These are phyloP conservation scores for Ceuthmochares aereus DNA, from an alignment of 2,113 vertebrate genomes.

Conservation along the genomic window DNA sequence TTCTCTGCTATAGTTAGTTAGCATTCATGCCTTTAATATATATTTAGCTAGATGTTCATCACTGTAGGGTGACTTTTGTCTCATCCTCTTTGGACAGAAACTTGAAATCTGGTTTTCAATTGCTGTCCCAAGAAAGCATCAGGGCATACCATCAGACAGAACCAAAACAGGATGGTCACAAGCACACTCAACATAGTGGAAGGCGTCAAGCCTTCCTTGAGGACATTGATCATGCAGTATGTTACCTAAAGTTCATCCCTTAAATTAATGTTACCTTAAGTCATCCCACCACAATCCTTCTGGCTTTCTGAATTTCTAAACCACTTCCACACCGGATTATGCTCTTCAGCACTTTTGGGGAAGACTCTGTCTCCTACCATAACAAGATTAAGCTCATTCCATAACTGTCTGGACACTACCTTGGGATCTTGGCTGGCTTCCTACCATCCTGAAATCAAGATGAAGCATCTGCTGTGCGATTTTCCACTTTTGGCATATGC, in stretches of 20 bases:
- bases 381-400: conserved; percentile 28
- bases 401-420: conserved; percentile 27
- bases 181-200: neutral
- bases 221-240: neutral
- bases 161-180: neutral
- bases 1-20: neutral
- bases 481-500: neutral
- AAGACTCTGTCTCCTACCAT: neutral
- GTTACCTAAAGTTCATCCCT: neutral
- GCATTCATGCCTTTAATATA: neutral
- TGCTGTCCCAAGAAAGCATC: neutral
- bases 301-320: neutral
- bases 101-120: neutral
- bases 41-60: neutral
- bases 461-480: conserved; percentile 22
- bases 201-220: neutral
- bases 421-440: conserved; percentile 9
- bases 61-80: neutral
- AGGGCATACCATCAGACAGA: neutral
- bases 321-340: neutral
- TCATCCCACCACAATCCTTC: neutral
- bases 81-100: neutral
- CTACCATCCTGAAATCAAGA: conserved; percentile 3
- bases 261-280: neutral
- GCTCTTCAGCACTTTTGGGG: neutral